Evolutionary conservation across 2,888 invertebrate genomes (phyloP).

Genomic region (Polyommatus iphigenia): DNA sequence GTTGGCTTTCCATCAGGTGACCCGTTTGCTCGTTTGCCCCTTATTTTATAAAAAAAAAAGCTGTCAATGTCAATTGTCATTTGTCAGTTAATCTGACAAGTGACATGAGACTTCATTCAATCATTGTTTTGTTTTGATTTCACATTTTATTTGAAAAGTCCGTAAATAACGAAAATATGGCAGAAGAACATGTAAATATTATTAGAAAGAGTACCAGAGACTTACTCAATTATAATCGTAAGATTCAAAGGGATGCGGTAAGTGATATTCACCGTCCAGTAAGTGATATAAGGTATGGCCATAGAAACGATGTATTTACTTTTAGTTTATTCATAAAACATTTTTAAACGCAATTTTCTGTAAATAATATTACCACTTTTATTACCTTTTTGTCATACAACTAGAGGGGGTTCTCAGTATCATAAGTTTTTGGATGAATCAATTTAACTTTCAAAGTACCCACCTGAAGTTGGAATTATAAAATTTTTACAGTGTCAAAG

Average conservation of each 20-base stretch:
- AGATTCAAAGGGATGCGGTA: constrained; percentile 55
- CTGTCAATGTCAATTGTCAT: no score
- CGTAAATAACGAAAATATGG: constrained; percentile 43
- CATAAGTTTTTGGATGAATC: no score
- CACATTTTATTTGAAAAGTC: not conserved
- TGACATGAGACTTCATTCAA: no score
- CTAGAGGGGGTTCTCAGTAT: no score
- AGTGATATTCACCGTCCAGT: constrained; percentile 54
- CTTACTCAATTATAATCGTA: constrained; percentile 52
- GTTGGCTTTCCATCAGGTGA: no score
- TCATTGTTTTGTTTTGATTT: not conserved
- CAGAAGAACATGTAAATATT: constrained; percentile 43
- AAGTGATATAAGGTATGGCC: constrained; percentile 46
- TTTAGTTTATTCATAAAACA: not conserved
- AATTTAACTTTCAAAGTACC: no score
- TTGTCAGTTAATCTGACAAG: no score
- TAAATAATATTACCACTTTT: not conserved
- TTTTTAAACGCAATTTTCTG: no score
- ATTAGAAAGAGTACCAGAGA: constrained; percentile 58
- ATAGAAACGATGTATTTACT: not conserved
- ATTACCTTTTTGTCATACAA: no score
- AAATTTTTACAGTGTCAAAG: constrained; percentile 48
- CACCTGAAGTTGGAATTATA: no score
- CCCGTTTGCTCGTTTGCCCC: no score
- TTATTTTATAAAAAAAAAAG: no score